Evolutionary conservation across 2,113 vertebrate genomes (phyloP).

Genomic region (Excalfactoria chinensis): DNA sequence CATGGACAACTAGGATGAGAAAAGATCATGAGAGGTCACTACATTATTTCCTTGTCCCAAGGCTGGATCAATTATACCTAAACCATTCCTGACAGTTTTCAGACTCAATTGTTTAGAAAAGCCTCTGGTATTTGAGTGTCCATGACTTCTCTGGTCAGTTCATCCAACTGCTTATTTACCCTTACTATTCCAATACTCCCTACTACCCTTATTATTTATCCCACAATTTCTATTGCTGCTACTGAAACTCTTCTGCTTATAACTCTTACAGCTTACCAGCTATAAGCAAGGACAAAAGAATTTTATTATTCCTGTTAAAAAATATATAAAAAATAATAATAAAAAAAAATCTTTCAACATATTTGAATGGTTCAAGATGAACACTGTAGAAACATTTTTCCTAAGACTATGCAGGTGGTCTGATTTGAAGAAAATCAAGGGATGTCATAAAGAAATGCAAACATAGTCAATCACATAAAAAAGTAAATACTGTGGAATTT

Average conservation of each 20-base stretch:
- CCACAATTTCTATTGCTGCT: not conserved
- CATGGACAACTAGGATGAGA: not conserved
- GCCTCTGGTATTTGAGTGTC: not conserved
- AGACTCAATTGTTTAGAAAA: not conserved
- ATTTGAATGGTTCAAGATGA: not conserved
- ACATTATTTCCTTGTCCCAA: not conserved
- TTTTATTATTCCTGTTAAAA: not conserved
- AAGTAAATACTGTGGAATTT: not conserved
- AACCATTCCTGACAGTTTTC: not conserved
- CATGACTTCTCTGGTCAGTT: not conserved
- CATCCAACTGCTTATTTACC: not conserved
- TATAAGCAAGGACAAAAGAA: not conserved
- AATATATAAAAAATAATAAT: no score
- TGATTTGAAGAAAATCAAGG: not conserved
- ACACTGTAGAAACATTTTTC: not conserved
- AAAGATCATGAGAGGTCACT: not conserved
- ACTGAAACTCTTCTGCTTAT: accelerated
- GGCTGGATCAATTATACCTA: not conserved
- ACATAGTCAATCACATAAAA: not conserved
- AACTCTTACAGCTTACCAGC: not conserved
- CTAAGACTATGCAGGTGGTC: not conserved
- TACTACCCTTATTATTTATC: accelerated
- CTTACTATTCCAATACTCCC: not conserved
- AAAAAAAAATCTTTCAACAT: not conserved
- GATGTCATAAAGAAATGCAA: not conserved